phyloP scores from a whole-genome alignment of 2,888 invertebrate species.

The Candidula unifasciata region DNA sequence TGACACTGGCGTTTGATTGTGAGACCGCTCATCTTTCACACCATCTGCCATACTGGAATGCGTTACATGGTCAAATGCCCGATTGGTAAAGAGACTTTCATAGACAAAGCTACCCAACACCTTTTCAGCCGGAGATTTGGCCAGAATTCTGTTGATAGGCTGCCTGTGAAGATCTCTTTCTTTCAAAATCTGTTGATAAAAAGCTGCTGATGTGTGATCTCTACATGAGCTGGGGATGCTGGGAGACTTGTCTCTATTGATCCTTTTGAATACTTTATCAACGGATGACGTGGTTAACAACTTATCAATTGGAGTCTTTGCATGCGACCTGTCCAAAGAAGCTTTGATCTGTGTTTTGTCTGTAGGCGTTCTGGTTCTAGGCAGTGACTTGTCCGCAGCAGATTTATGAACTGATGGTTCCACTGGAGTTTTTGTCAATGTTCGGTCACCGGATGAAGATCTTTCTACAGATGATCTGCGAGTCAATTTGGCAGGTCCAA shows the following conservation, averaged over 20 bases:
- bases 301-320: slow-evolving; percentile 38
- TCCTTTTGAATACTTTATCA: not conserved
- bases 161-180: slow-evolving; percentile 8
- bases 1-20: slow-evolving; percentile 38
- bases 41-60: not conserved
- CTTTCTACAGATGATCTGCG: slow-evolving; percentile 47
- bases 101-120: not conserved
- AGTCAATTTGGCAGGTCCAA: slow-evolving; percentile 44
- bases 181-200: slow-evolving; percentile 19
- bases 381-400: slow-evolving; percentile 14
- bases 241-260: slow-evolving; percentile 16
- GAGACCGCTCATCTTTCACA: slow-evolving; percentile 27
- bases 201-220: slow-evolving; percentile 8
- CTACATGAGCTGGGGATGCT: not conserved
- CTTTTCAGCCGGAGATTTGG: slow-evolving; percentile 12
- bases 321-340: slow-evolving; percentile 10
- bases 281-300: not conserved
- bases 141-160: not conserved
- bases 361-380: slow-evolving; percentile 38
- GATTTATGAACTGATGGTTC: slow-evolving; percentile 22
- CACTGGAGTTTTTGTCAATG: slow-evolving; percentile 16
- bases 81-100: not conserved
- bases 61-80: not conserved
- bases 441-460: slow-evolving; percentile 31
- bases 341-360: slow-evolving; percentile 21